Conservation (phyloP, 2,888 invertebrate species). For the Euplagia quadripunctaria region DNA sequence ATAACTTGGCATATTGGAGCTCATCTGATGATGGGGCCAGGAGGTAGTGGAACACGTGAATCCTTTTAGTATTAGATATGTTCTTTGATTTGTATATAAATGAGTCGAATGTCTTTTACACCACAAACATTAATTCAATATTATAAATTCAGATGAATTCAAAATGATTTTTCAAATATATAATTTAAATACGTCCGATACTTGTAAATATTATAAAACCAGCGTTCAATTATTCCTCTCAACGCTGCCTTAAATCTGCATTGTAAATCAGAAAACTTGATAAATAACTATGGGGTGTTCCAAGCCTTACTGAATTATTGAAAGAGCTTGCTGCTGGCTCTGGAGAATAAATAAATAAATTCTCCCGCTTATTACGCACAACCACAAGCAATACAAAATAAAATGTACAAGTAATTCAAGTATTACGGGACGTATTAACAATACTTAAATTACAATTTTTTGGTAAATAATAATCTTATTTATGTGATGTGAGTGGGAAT, state of each 20-base stretch:
- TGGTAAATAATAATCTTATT: no score
- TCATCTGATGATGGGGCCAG: no score
- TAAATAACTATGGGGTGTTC: not conserved
- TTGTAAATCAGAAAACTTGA: not conserved
- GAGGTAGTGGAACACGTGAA: no score
- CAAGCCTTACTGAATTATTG: not conserved
- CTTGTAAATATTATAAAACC: not conserved
- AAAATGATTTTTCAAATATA: no score
- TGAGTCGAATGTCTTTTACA: not conserved
- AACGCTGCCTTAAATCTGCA: not conserved
- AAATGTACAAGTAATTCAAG: no score
- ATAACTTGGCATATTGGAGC: no score
- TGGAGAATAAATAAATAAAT: not conserved
- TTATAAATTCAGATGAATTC: not conserved
- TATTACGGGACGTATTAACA: no score
- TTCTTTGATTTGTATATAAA: not conserved
- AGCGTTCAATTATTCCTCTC: not conserved
- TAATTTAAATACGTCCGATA: not conserved
- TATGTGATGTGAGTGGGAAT: no score
- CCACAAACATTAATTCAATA: not conserved
- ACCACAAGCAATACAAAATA: no score
- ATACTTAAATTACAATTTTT: no score
- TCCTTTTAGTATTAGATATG: not conserved
- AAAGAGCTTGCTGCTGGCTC: not conserved
- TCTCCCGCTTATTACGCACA: not conserved